Percentiles rank a stretch among this genome's conserved stretches.
These are phyloP conservation scores for Lagria hirta DNA, from an alignment of 2,888 invertebrate species.

Conservation along the genomic window DNA sequence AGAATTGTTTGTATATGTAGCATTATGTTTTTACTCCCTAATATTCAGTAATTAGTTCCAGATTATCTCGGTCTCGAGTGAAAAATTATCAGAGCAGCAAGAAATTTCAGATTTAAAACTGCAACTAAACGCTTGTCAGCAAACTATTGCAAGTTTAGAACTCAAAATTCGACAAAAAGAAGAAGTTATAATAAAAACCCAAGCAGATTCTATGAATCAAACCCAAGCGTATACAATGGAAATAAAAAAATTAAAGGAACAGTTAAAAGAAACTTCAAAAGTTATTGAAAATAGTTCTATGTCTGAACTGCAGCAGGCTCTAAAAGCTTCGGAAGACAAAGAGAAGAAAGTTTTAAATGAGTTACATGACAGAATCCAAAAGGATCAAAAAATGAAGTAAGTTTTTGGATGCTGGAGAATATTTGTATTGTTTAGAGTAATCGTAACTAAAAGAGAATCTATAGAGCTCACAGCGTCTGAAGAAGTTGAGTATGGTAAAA, in stretches of 20 bases:
- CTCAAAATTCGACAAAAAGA: slow-evolving; percentile 49
- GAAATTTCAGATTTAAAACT: slow-evolving; percentile 44
- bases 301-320: slow-evolving; percentile 42
- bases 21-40: background rate
- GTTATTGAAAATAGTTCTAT: slow-evolving; percentile 51
- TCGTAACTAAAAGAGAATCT: too few relatives aligned
- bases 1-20: background rate
- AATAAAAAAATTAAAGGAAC: slow-evolving; percentile 47
- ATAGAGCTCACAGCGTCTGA: too few relatives aligned
- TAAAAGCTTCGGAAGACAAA: slow-evolving; percentile 38
- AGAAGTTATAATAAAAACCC: slow-evolving; percentile 47
- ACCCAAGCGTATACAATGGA: slow-evolving; percentile 43
- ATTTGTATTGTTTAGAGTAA: slow-evolving; percentile 1
- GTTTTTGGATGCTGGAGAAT: background rate
- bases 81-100: slow-evolving; percentile 39
- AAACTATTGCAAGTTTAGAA: slow-evolving; percentile 46
- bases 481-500: too few relatives aligned
- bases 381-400: slow-evolving; percentile 25
- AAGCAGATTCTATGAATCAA: slow-evolving; percentile 45
- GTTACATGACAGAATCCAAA: slow-evolving; percentile 24
- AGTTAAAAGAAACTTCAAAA: slow-evolving; percentile 53
- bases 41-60: slow-evolving; percentile 26
- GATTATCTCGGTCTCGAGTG: slow-evolving; percentile 41
- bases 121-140: slow-evolving; percentile 48
- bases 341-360: slow-evolving; percentile 35